Base-by-base conservation (phyloP, 2,797 vertebrate genomes). In the Novumbra hubbsi region DNA sequence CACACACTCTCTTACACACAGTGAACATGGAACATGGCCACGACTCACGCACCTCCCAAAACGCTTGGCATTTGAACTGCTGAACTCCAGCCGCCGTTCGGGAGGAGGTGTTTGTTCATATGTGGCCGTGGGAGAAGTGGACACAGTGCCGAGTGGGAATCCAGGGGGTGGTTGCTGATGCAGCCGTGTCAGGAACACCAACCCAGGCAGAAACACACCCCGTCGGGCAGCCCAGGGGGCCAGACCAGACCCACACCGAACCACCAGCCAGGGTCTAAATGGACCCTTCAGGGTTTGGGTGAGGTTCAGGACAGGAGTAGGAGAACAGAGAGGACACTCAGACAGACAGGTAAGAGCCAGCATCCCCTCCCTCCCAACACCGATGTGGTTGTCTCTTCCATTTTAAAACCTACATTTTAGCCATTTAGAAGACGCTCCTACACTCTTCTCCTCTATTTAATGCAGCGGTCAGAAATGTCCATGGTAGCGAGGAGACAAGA, bases 41-140 rank as follows among this genome's bases (percentile, higher is more conserved):
- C 55, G 50, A 73, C 80, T 82, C 72, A 67, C 68, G 78, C 85
- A 84, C 84, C n/a, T 72, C 73, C 73, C 76, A 30, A 77, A 80
- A 81, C 79, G 78, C 75, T 74, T 89, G 84, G 84, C 82, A 84
- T 88, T 84, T 80, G 49, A 73, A n/a, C 57, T 65, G 3, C 16
- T 49, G 69, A 79, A 75, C 64, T 64, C 24, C 57, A 66, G 60
- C 73, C 77, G 34, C 77, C 67, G 19, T 85, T 88, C 77, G 34
- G 65, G 3, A 30, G 49, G 71, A 76, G 76, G 17, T 75, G 76
- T 81, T 82, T 82, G 68, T 73, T 78, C 73, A 72, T 24, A 41
- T 72, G 55, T 76, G 27, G 77, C 55, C 70, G 57, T 72, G 76
- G 38, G 52, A 4, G 63, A 28, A 11, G 82, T 63, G 5, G 75